A percentile compares a stretch with the other conserved stretches of the same genome.
phyloP scores from a whole-genome alignment of 2,888 invertebrate species.

The Tuberolachnus salignus region DNA sequence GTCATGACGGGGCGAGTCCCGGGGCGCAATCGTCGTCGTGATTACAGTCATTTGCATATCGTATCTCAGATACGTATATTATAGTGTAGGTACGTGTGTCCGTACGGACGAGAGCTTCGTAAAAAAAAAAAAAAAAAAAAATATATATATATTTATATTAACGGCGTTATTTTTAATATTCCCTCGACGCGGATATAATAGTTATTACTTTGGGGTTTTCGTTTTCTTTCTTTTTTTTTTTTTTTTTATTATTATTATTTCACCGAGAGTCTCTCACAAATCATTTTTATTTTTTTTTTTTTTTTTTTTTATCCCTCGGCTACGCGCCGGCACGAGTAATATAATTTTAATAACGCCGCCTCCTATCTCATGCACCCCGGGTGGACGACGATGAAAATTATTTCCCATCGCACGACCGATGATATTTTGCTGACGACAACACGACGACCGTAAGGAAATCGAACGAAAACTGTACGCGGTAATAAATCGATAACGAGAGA shows the following conservation, averaged over 20 bases:
- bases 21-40: conserved; percentile 53
- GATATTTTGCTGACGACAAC: conserved; percentile 31
- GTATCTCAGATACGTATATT: too few species aligned
- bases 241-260: background rate
- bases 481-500: too few species aligned
- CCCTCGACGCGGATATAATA: conserved; percentile 32
- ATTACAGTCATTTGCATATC: conserved; percentile 55
- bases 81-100: too few species aligned
- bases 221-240: background rate
- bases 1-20: conserved; percentile 29
- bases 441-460: conserved; percentile 23
- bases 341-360: background rate
- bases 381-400: conserved; percentile 14
- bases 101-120: too few species aligned
- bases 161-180: conserved; percentile 52
- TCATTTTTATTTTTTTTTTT: too few species aligned
- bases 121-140: background rate
- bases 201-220: conserved; percentile 39
- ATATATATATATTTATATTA: too few species aligned
- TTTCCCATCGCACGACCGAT: conserved; percentile 43
- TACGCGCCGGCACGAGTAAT: conserved; percentile 2
- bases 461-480: too few species aligned
- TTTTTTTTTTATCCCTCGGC: too few species aligned
- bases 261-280: conserved; percentile 32
- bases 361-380: conserved; percentile 1